A percentile compares a stretch with the other conserved stretches of the same genome.
Conservation (phyloP, 2,797 vertebrate species). For the Xenopus petersii region DNA sequence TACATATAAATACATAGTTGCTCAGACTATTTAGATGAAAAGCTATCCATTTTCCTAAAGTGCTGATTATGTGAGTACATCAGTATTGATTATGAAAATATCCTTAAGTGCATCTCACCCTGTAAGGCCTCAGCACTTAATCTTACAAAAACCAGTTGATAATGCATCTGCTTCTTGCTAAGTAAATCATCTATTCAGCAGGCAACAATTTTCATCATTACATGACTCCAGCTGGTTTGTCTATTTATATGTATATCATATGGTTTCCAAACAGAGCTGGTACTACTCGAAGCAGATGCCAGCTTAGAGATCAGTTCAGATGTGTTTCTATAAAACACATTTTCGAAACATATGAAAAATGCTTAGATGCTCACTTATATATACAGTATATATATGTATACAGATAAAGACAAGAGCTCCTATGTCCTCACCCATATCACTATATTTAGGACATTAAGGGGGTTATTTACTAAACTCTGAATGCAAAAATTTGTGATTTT, state of each 20-base stretch:
- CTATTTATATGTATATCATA: constrained; percentile 48
- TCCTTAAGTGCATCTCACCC: constrained; percentile 39
- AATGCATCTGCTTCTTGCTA: constrained; percentile 40
- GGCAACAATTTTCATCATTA: constrained; percentile 44
- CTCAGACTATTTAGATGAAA: background rate
- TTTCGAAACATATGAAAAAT: background rate
- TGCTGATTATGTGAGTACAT: constrained; percentile 19
- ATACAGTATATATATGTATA: too few relatives aligned
- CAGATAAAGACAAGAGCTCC: too few relatives aligned
- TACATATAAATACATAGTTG: too few relatives aligned
- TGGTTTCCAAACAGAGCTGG: constrained; percentile 31
- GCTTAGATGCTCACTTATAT: background rate
- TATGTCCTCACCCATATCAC: too few relatives aligned
- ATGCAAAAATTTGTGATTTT: too few relatives aligned
- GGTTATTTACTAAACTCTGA: too few relatives aligned
- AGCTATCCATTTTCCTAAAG: constrained; percentile 6
- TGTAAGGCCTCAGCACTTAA: constrained; percentile 42
- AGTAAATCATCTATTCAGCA: constrained; percentile 44
- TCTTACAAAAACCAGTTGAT: constrained; percentile 40
- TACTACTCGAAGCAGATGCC: constrained; percentile 25
- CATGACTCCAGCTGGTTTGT: constrained; percentile 44
- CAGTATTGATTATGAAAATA: constrained; percentile 23
- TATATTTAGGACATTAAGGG: too few relatives aligned
- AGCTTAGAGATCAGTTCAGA: constrained; percentile 13
- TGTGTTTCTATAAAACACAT: constrained; percentile 11